Conservation (phyloP, 1,140 invertebrate genomes). For the Augochlora pura region DNA sequence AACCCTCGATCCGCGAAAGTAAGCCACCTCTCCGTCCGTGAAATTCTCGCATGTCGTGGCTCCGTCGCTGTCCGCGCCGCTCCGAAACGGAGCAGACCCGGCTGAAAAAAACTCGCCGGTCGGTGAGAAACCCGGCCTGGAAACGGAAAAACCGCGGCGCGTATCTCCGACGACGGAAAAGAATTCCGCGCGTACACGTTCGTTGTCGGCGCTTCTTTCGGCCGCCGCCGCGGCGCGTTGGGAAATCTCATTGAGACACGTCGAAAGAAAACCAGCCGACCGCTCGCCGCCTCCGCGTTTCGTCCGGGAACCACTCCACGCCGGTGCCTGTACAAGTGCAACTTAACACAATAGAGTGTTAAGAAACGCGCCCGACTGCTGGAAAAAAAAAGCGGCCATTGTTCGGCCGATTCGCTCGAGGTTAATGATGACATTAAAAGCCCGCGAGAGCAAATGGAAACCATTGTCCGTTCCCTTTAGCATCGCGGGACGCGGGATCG, state of each 20-base stretch:
- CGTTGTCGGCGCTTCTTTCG: conserved; percentile 10
- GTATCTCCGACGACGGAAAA: neutral
- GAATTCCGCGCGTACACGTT: conserved; percentile 16
- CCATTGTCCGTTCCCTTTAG: neutral
- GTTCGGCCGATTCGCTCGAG: conserved; percentile 11
- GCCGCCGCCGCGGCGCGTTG: neutral
- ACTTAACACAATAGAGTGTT: conserved; percentile 34
- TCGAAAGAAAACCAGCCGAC: conserved; percentile 16
- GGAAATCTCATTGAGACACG: conserved; percentile 21
- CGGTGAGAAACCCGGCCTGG: conserved; percentile 7
- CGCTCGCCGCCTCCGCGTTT: too few relatives aligned
- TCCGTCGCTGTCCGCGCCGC: neutral
- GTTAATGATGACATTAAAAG: conserved; percentile 46
- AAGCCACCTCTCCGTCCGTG: neutral
- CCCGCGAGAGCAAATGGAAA: neutral
- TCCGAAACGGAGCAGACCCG: neutral
- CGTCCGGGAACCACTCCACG: conserved; percentile 8
- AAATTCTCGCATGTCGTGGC: conserved; percentile 1
- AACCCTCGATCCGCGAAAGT: neutral
- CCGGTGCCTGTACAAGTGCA: neutral
- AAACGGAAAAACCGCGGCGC: neutral
- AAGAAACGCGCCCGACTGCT: conserved; percentile 25
- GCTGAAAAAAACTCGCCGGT: neutral
- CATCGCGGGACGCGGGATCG: too few relatives aligned
- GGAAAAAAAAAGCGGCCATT: conserved; percentile 31